A percentile compares a stretch with the other conserved stretches of the same genome.
Conservation (phyloP, 2,113 vertebrate species). For the Hypomesus transpacificus region DNA sequence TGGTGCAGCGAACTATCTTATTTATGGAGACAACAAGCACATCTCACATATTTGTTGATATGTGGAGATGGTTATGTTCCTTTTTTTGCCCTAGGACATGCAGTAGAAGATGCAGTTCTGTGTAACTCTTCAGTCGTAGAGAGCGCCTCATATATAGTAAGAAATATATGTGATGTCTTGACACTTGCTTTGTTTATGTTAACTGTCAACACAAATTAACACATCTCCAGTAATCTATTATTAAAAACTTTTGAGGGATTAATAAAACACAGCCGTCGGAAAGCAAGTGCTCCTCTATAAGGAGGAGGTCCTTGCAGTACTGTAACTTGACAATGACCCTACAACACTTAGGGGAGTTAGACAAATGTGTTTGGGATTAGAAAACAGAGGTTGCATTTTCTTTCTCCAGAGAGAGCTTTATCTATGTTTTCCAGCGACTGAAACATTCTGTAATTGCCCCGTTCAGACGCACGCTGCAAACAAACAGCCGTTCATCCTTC, state of each 20-base stretch:
- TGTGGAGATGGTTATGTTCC: neutral
- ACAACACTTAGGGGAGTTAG: constrained; percentile 48
- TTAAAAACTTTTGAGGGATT: too few species aligned
- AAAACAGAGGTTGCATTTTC: constrained; percentile 51
- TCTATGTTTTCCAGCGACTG: constrained; percentile 34
- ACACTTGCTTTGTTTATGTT: too few species aligned
- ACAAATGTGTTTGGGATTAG: constrained; percentile 38
- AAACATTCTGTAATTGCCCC: constrained; percentile 48
- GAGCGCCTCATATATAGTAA: too few species aligned
- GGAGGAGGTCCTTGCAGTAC: too few species aligned
- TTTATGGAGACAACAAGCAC: too few species aligned
- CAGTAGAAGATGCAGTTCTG: too few species aligned
- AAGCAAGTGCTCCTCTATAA: constrained; percentile 12
- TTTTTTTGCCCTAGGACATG: too few species aligned
- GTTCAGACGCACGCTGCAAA: constrained; percentile 1
- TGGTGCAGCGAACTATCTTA: neutral
- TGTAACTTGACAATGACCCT: constrained; percentile 50
- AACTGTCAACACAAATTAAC: too few species aligned
- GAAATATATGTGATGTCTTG: too few species aligned
- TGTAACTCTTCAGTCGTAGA: too few species aligned
- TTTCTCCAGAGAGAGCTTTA: constrained; percentile 52
- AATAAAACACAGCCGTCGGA: constrained; percentile 43
- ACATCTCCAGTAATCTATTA: too few species aligned
- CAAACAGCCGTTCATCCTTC: constrained; percentile 18
- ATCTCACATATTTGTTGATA: constrained; percentile 16